A percentile compares a stretch with the other conserved stretches of the same genome.
Evolutionary conservation across 2,888 invertebrate species (phyloP).

Genomic region (Melieria omissa): DNA sequence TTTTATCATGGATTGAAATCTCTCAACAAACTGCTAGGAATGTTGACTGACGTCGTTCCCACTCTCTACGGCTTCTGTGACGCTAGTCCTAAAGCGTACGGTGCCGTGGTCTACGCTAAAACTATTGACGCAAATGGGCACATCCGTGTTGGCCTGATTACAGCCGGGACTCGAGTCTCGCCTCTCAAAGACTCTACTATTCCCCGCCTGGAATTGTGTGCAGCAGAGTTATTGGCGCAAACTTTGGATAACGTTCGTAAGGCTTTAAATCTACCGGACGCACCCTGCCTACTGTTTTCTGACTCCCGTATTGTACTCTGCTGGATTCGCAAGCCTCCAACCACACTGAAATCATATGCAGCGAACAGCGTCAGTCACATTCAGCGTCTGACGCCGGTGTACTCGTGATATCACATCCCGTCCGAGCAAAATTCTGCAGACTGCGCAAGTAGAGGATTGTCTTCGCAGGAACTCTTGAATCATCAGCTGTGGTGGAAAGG

Average conservation of each 20-base stretch:
- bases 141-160: neutral
- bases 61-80: constrained; percentile 19
- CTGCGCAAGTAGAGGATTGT: constrained; percentile 7
- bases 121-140: neutral
- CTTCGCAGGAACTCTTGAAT: neutral
- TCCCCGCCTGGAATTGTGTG: constrained; percentile 16
- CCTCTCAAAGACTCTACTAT: constrained; percentile 9
- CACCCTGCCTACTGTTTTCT: neutral
- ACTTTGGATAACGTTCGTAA: neutral
- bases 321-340: constrained; percentile 1
- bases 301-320: constrained; percentile 12
- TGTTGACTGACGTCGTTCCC: neutral
- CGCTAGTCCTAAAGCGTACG: constrained; percentile 20
- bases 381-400: constrained; percentile 1
- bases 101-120: constrained; percentile 5
- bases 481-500: neutral
- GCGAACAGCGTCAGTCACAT: constrained; percentile 30
- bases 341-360: constrained; percentile 2
- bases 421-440: constrained; percentile 10
- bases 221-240: neutral
- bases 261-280: constrained; percentile 2
- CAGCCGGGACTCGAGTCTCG: neutral
- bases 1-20: too few relatives aligned
- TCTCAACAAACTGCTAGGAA: too few relatives aligned
- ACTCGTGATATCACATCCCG: constrained; percentile 8